phyloP scores from a whole-genome alignment of 2,113 vertebrate species.

The Gymnobelideus leadbeateri region DNA sequence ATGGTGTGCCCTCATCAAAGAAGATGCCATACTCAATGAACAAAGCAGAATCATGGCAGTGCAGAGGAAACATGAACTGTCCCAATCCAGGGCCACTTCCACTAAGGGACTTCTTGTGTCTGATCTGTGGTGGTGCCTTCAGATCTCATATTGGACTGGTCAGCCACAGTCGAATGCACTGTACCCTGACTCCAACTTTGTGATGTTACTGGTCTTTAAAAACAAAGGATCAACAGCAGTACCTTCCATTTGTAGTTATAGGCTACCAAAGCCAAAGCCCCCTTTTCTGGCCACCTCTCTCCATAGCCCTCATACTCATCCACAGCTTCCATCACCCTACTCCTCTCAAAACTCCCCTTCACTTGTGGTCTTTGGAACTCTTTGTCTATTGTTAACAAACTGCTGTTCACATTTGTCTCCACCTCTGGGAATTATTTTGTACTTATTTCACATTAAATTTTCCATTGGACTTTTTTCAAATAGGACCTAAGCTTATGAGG shows the following conservation, averaged over 20 bases:
- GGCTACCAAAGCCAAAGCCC: too few relatives aligned
- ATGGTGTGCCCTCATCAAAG: neutral
- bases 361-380: neutral
- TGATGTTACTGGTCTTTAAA: too few relatives aligned
- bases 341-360: neutral
- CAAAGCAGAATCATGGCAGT: neutral
- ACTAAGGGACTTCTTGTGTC: neutral
- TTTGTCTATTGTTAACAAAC: neutral
- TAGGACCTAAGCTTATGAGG: neutral
- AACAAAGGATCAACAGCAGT: too few relatives aligned
- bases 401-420: neutral
- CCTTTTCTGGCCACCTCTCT: neutral
- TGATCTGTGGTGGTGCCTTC: too few relatives aligned
- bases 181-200: too few relatives aligned
- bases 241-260: too few relatives aligned
- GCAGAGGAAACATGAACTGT: neutral
- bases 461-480: neutral
- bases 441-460: neutral
- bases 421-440: neutral
- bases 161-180: too few relatives aligned
- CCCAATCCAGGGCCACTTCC: neutral
- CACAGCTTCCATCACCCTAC: neutral
- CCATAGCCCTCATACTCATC: neutral
- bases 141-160: too few relatives aligned
- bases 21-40: neutral